Evolutionary conservation across 2,797 vertebrate species (phyloP), one percentile per base, ranked within the genome.

Genomic region (Erpetoichthys calabaricus): DNA sequence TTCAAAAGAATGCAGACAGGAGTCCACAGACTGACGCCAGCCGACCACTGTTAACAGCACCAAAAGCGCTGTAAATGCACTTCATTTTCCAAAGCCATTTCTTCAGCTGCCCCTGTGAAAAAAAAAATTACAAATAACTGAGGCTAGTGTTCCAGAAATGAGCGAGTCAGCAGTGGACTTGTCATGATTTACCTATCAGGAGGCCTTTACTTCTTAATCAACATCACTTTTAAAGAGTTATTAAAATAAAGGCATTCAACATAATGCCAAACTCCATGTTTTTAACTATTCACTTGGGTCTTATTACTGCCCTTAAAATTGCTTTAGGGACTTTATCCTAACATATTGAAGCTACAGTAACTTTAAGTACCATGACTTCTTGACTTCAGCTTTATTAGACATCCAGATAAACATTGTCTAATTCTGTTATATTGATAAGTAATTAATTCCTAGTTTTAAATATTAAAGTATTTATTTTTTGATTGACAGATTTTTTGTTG

Each of bases 341-440:
- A 55, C 47, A 57, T 59, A 47, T 42, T 53, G 43, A 42, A 59
- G 56, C 56, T 56, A 53, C 57, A 56, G 49, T 46, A 42, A 46
- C 50, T n/a, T 63, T 53, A 45, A 46, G 8, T 7, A n/a, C 46
- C 53, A 51, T 42, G 44, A 8, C 45, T 59, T 45, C 49, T 55
- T 49, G 41, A 42, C 45, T 44, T 53, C 49, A 52, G 47, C 9
- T 25, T 56, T 58, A 9, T 51, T 51, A 58, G 45, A 56, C 51
- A 56, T 7, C 54, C 45, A 57, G 25, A 52, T n/a, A 49, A 25
- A 25, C 25, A 25, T 25, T 25, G 25, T 2, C 25, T 25, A 25
- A 25, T 25, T 25, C 25, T 25, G 25, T 25, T n/a, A n/a, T n/a
- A n/a, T n/a, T n/a, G 25, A 25, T 25, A 25, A 25, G 25, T 25